Percentiles rank a stretch among this genome's conserved stretches.
These are phyloP conservation scores for Aromia moschata DNA, from an alignment of 2,888 invertebrate species.

Conservation along the genomic window DNA sequence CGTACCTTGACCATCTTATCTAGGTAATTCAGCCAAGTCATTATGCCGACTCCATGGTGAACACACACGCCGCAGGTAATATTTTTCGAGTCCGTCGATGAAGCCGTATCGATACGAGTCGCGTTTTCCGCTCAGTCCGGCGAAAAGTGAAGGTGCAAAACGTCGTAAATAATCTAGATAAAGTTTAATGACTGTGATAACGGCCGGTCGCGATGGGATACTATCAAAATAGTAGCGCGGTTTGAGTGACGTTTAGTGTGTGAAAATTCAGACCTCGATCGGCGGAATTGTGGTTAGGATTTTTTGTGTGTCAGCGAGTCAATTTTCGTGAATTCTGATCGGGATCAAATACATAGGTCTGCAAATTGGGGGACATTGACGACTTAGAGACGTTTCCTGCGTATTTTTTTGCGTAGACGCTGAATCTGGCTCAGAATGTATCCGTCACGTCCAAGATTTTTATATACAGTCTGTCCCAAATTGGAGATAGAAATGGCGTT, in stretches of 20 bases:
- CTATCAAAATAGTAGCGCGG: neutral
- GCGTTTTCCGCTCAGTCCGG: constrained; percentile 3
- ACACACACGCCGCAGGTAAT: constrained; percentile 13
- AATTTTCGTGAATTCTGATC: no score
- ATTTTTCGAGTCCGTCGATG: constrained; percentile 1
- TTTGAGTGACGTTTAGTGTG: no score
- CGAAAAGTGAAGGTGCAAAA: constrained; percentile 7
- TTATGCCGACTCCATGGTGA: constrained; percentile 27
- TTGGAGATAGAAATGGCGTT: no score
- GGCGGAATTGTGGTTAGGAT: neutral
- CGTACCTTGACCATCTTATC: constrained; percentile 57
- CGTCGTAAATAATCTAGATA: constrained; percentile 7
- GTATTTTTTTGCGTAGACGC: no score
- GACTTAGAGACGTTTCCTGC: no score
- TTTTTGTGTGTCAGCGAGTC: no score
- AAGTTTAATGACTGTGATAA: constrained; percentile 6
- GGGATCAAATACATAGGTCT: no score
- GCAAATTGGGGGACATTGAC: no score
- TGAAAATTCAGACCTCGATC: neutral
- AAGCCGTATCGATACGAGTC: neutral
- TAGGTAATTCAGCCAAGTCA: constrained; percentile 43
- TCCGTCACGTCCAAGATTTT: no score
- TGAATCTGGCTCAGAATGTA: no score
- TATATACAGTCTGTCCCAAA: no score
- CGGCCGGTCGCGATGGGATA: neutral